Conservation (phyloP, 92 coral and sea anemone species). For the Zoanthus sociatus region DNA sequence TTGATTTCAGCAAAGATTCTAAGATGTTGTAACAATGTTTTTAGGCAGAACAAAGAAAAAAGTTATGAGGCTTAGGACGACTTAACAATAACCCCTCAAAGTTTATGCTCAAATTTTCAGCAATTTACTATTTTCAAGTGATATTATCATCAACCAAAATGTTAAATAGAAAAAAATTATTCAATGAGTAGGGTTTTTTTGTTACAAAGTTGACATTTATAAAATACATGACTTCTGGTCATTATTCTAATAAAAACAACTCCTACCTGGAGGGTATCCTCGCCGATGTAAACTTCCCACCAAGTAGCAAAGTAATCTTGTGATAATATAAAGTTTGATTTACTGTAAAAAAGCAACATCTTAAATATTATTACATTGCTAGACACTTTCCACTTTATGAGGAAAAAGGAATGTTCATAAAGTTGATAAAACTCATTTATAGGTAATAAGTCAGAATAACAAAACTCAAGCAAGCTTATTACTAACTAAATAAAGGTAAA, state of each 20-base stretch:
- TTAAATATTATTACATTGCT: background rate
- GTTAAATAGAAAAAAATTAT: no score
- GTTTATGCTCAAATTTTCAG: no score
- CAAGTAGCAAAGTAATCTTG: slow-evolving; percentile 44
- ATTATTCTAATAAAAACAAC: background rate
- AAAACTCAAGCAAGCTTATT: background rate
- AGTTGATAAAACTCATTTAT: background rate
- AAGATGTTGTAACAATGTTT: no score
- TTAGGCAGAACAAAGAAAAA: no score
- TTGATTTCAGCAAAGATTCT: no score
- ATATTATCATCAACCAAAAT: no score
- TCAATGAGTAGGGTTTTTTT: background rate
- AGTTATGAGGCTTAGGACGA: no score
- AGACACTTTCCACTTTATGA: background rate
- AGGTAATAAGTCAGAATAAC: no score
- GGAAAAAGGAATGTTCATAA: no score
- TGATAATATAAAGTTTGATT: slow-evolving; percentile 1
- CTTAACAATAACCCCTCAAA: no score
- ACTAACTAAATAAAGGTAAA: background rate
- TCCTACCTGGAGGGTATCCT: slow-evolving; percentile 20
- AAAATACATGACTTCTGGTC: background rate
- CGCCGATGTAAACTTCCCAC: slow-evolving; percentile 21
- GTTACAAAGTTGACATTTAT: background rate
- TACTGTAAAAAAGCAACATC: background rate
- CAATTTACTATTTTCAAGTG: no score